A percentile compares a stretch with the other conserved stretches of the same genome.
Evolutionary conservation across 2,113 vertebrate genomes (phyloP).

Genomic region (Lycaon pictus): DNA sequence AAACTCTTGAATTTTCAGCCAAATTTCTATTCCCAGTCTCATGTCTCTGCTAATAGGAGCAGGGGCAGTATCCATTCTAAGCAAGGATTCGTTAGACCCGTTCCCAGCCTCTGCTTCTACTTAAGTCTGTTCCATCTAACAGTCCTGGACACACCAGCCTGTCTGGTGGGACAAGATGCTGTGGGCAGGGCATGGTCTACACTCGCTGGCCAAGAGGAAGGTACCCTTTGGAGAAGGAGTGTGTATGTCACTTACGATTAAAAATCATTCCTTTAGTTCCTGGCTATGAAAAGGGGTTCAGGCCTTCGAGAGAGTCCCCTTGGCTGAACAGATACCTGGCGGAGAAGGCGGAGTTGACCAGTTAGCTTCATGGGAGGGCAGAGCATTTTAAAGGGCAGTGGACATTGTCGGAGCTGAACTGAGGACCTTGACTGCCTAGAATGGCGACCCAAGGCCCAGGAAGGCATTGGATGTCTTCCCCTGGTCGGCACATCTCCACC

Average conservation of each 20-base stretch:
- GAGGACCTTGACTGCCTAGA: not conserved
- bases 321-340: not conserved
- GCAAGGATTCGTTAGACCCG: not conserved
- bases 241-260: not conserved
- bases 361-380: not conserved
- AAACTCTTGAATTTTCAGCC: not conserved
- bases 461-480: not conserved
- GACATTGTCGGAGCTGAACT: not conserved
- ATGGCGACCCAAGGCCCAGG: not conserved
- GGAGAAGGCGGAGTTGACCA: not conserved
- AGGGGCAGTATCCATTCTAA: not conserved
- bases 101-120: not conserved
- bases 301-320: not conserved
- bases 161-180: not conserved
- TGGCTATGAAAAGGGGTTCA: not conserved
- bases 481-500: not conserved
- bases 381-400: not conserved
- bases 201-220: not conserved
- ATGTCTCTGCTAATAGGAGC: not conserved
- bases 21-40: not conserved
- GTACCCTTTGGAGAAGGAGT: not conserved
- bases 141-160: not conserved
- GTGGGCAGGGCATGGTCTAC: not conserved
- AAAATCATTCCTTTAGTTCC: not conserved
- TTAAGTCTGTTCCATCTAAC: not conserved